Base-by-base conservation (phyloP, 2,888 invertebrate species). In the Trissonchulus latispiculum region DNA sequence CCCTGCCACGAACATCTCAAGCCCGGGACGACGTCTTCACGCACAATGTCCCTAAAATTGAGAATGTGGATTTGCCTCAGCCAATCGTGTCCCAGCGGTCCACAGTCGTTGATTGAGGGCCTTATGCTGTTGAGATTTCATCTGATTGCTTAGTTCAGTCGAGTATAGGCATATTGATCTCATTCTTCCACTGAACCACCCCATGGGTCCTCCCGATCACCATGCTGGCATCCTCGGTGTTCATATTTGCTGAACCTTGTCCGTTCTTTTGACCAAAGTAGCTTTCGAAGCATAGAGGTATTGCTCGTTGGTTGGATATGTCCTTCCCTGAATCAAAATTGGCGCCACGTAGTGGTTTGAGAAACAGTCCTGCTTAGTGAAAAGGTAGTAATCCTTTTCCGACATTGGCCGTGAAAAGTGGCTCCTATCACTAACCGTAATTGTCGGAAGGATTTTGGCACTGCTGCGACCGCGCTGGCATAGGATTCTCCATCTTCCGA, bases 281-380 rank as follows among this genome's bases (percentile, higher is more conserved):
- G 71, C 71, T 59, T 70, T 70, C 32, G 28, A 29, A 28, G n/a
- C 29, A 59, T 64, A 32, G 3, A 70, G 71, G 31, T 64, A 70
- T 2, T 70, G 71, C 28, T 70, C 71, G 29, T 37, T 70, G 15
- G 71, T 32, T 2, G 31, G n/a, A 59, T 70, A 70, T 8, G 29
- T 29, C 61, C 61, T 32, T 23, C 29, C 59, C 2, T 59, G 28
- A 31, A 70, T 32, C 31, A 3, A 28, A 61, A 70, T 36, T 32
- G 36, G 15, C 2, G 59, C 37, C 3, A 3, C 3, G 28, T 28
- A 70, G 37, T 36, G 71, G 71, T 70, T 70, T 8, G 36, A 36
- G n/a, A 37, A 59, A 3, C 3, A 3, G 61, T 59, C 31, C 8
- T 3, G 8, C 35, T 35, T 32, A 8, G 35, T n/a, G 35, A 36